Conservation (phyloP, 2,797 vertebrate species). For the Cirrhinus molitorella region DNA sequence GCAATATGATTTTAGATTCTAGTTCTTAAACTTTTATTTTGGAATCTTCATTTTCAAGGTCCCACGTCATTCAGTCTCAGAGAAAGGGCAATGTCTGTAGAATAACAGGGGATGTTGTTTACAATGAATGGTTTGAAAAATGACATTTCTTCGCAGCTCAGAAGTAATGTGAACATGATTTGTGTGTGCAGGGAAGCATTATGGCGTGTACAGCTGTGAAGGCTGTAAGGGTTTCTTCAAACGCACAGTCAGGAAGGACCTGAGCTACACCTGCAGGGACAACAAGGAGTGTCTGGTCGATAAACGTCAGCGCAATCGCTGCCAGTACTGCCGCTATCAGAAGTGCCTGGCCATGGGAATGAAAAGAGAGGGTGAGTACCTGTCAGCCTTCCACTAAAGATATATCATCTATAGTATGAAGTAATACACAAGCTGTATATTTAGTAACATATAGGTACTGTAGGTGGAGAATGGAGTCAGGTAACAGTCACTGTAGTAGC, state of each 20-base stretch:
- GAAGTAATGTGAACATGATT: neutral
- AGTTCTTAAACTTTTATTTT: no score
- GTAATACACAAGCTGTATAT: neutral
- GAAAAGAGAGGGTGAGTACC: slow-evolving; percentile 92
- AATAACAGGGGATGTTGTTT: neutral
- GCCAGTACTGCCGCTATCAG: slow-evolving; percentile 94
- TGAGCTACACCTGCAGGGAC: slow-evolving; percentile 95
- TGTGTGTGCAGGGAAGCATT: slow-evolving; percentile 88
- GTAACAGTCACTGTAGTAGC: neutral
- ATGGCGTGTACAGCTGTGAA: slow-evolving; percentile 95
- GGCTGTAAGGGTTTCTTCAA: slow-evolving; percentile 99
- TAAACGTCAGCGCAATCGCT: slow-evolving; percentile 96
- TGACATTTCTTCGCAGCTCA: neutral
- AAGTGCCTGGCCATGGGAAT: slow-evolving; percentile 98
- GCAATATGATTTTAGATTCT: no score
- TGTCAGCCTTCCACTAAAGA: neutral
- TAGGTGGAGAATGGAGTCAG: neutral
- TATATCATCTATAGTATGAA: neutral
- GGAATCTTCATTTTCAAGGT: no score
- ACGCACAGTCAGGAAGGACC: slow-evolving; percentile 94
- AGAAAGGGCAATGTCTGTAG: no score
- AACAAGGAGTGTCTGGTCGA: slow-evolving; percentile 96
- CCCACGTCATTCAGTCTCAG: no score
- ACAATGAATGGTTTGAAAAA: slow-evolving; percentile 3
- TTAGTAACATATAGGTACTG: neutral